These are phyloP conservation scores for Calliopum simillimum DNA, from an alignment of 2,888 invertebrate genomes.

Conservation along the genomic window DNA sequence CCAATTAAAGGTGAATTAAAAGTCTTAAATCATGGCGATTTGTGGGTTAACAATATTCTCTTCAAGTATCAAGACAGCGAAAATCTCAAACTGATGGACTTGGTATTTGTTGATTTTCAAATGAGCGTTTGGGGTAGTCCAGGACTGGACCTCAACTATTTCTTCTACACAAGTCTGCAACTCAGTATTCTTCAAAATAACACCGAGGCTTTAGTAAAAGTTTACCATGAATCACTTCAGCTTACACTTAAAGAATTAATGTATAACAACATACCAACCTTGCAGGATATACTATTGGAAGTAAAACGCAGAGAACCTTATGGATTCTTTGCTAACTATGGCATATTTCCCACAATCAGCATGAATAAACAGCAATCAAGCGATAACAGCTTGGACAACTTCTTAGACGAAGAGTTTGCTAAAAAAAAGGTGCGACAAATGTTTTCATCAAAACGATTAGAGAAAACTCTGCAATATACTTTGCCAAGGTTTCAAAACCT, in stretches of 20 bases:
- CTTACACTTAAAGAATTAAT: slow-evolving; percentile 50
- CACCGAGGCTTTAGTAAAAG: slow-evolving; percentile 53
- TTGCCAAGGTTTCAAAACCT: slow-evolving; percentile 58
- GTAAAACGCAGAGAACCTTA: slow-evolving; percentile 53
- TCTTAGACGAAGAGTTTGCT: slow-evolving; percentile 53
- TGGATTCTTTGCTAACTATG: slow-evolving; percentile 59
- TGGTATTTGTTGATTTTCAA: slow-evolving; percentile 62
- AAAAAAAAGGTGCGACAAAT: slow-evolving; percentile 52
- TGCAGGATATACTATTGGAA: slow-evolving; percentile 53
- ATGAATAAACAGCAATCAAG: slow-evolving; percentile 55
- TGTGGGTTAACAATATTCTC: slow-evolving; percentile 70
- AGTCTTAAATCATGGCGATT: slow-evolving; percentile 70
- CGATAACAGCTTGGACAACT: slow-evolving; percentile 57
- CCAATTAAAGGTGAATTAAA: slow-evolving; percentile 55
- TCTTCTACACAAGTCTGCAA: slow-evolving; percentile 60
- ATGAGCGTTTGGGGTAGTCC: slow-evolving; percentile 61
- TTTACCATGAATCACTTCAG: slow-evolving; percentile 55
- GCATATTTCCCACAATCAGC: slow-evolving; percentile 55
- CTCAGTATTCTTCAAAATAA: slow-evolving; percentile 55
- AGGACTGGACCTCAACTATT: slow-evolving; percentile 65
- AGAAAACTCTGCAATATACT: slow-evolving; percentile 54
- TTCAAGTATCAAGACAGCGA: slow-evolving; percentile 63
- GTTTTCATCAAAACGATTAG: slow-evolving; percentile 54
- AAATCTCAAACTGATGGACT: slow-evolving; percentile 43
- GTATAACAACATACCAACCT: slow-evolving; percentile 51